These are phyloP conservation scores for Rana temporaria DNA, from an alignment of 2,113 vertebrate species.

Conservation along the genomic window DNA sequence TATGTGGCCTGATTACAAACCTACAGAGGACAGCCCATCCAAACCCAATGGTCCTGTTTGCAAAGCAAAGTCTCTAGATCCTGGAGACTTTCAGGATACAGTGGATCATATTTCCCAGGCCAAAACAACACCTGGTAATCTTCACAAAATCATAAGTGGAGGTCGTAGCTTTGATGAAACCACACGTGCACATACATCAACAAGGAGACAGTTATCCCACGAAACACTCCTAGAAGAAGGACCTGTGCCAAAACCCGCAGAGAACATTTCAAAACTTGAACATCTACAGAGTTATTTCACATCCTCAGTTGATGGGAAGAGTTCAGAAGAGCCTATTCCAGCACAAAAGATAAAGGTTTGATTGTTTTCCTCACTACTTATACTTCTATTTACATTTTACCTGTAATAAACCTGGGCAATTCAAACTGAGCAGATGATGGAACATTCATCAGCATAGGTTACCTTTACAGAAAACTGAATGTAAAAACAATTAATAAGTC, in stretches of 20 bases:
- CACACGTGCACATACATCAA: slow-evolving; percentile 72
- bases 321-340: slow-evolving; percentile 63
- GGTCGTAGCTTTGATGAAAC: slow-evolving; percentile 73
- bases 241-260: slow-evolving; percentile 70
- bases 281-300: slow-evolving; percentile 73
- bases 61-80: slow-evolving; percentile 88
- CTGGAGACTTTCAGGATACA: slow-evolving; percentile 69
- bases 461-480: too few relatives aligned
- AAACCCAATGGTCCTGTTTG: slow-evolving; percentile 85
- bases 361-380: slow-evolving; percentile 6
- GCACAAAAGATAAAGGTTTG: slow-evolving; percentile 72
- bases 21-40: slow-evolving; percentile 75
- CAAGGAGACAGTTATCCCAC: slow-evolving; percentile 63
- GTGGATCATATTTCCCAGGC: slow-evolving; percentile 58
- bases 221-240: slow-evolving; percentile 74
- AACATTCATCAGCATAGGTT: too few relatives aligned
- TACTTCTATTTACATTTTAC: too few relatives aligned
- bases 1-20: slow-evolving; percentile 84
- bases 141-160: slow-evolving; percentile 69
- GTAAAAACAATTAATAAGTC: too few relatives aligned
- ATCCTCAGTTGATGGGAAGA: slow-evolving; percentile 49
- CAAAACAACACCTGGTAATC: slow-evolving; percentile 10
- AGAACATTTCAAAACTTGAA: slow-evolving; percentile 74
- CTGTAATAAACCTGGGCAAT: too few relatives aligned
- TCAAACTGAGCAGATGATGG: too few relatives aligned